Conservation (phyloP, 2,113 vertebrate species). For the Ageneiosus marmoratus region DNA sequence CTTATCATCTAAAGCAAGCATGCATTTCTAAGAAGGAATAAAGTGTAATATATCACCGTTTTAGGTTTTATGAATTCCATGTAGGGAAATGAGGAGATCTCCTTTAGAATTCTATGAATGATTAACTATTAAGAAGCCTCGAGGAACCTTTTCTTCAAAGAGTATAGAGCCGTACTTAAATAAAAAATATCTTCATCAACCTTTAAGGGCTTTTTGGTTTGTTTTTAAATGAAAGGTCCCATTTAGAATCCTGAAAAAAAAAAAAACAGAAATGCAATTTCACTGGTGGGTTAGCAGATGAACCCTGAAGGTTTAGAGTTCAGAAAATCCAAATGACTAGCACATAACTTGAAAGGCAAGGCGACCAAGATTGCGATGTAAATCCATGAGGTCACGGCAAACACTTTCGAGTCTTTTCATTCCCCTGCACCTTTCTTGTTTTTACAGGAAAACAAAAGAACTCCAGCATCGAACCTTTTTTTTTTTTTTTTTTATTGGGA, state of each 20-base stretch:
- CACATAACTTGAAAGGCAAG: not conserved
- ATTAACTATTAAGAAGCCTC: not conserved
- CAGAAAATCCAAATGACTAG: not conserved
- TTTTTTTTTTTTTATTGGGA: conserved; percentile 23
- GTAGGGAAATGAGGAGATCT: not conserved
- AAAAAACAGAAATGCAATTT: not conserved
- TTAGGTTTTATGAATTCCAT: not conserved
- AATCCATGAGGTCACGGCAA: not conserved
- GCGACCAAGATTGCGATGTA: not conserved
- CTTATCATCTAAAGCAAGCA: not conserved
- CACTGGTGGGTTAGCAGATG: not conserved
- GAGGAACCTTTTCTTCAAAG: conserved; percentile 6
- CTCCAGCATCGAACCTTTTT: not conserved
- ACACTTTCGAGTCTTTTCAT: conserved; percentile 3
- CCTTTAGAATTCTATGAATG: not conserved
- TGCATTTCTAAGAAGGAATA: not conserved
- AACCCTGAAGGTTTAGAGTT: not conserved
- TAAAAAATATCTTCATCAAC: not conserved
- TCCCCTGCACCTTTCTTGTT: conserved; percentile 14
- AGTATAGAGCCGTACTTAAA: not conserved
- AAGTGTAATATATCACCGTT: not conserved
- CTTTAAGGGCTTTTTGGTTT: not conserved
- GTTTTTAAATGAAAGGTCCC: not conserved
- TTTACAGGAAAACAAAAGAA: conserved; percentile 28
- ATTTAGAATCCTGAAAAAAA: not conserved